Base-by-base conservation (phyloP, 2,113 vertebrate genomes). In the Nothocercus nigrocapillus region DNA sequence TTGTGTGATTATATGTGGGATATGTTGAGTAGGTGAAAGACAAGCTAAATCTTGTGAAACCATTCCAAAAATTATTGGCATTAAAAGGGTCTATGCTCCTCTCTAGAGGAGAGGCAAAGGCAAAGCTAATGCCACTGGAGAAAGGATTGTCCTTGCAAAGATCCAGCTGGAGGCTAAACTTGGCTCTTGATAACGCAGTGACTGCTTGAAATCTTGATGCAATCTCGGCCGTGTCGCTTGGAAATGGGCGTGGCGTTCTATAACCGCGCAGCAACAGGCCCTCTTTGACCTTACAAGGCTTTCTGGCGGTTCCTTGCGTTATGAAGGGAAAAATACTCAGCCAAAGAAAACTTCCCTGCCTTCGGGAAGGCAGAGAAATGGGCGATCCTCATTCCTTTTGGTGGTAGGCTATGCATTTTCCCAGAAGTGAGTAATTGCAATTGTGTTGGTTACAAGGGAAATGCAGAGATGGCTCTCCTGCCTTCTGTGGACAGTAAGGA, bases 401-500 rank as follows among this genome's bases (percentile, higher is more conserved):
- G 5, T 75, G 38, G 8, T 24, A 3, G 61, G 74, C 61, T 80
- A 12, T 0, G 0, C 2, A 1, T 76, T 85, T 93, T 42, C 53
- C 67, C 19, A 58, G 67, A 82, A 73, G 38, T 40, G 9, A 80
- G 13, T 13, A 24, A 51, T 45, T 88, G 11, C 4, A 24, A 0
- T 64, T 61, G 21, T 44, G 34, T 68, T 38, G 61, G 32, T 30
- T n/a, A 20, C 36, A 44, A 61, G 53, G 22, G 59, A 73, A 62
- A 25, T 22, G 25, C 36, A 28, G 38, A n/a, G 34, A 61, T 64
- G 30, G 25, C 27, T 38, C 21, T 64, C 27, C 5, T 24, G 51
- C 19, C 19, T 86, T 82, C 32, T 24, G 40, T 56, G 68, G 9
- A 36, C 14, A 66, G 49, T 56, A 80, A 90, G 36, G 8, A 81